Conservation (phyloP, 2,113 vertebrate genomes). For the Delphinus delphis region DNA sequence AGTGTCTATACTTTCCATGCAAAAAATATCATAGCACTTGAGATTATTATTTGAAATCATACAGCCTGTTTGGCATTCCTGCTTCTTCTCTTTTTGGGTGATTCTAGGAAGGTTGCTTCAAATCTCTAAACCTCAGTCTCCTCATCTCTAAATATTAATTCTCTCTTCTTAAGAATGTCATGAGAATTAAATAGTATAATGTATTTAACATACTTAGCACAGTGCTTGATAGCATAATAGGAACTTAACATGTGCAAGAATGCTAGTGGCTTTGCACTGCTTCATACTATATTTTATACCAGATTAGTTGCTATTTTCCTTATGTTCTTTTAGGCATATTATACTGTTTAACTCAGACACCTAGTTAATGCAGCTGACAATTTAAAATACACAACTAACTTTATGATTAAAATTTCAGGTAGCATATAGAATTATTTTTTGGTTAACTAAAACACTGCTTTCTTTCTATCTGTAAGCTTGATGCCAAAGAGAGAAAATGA, state of each 20-base stretch:
- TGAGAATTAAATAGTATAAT: not conserved
- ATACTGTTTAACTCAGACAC: not conserved
- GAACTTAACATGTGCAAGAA: not conserved
- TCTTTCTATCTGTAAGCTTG: not conserved
- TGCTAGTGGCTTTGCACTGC: not conserved
- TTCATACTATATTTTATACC: not conserved
- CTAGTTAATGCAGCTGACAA: not conserved
- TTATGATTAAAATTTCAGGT: not conserved
- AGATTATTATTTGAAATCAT: not conserved
- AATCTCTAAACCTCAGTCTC: not conserved
- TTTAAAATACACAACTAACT: not conserved
- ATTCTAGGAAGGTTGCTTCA: not conserved
- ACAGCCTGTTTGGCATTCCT: not conserved
- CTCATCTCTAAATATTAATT: not conserved
- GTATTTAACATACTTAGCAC: not conserved
- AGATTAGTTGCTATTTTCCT: not conserved
- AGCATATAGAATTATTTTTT: not conserved
- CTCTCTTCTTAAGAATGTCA: not conserved
- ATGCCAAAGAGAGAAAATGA: not conserved
- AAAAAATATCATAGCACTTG: not conserved
- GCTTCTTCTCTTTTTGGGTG: not conserved
- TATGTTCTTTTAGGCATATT: not conserved
- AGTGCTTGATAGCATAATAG: not conserved
- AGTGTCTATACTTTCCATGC: not conserved
- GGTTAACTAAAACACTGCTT: not conserved